Base-by-base conservation (phyloP, 2,113 vertebrate genomes). In the Myotis yumanensis region DNA sequence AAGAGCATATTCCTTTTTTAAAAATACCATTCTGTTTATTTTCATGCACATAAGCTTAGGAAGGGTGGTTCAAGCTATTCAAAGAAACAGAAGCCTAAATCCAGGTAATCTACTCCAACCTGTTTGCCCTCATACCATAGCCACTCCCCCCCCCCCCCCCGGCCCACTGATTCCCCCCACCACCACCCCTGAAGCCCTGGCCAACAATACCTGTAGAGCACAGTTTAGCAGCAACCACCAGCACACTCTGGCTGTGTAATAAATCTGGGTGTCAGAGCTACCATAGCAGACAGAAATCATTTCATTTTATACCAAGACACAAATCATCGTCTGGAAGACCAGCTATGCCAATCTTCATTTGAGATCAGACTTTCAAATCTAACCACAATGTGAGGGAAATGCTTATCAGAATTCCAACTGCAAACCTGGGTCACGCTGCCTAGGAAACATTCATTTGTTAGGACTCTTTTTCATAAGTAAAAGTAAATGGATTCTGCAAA, bases 271-370 rank as follows among this genome's bases (percentile, higher is more conserved):
- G 95, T 96, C 91, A 89, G 72, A 91, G 40, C 83, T 80, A 76
- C 73, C 83, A 0, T 86, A 68, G 91, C 80, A 96, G 79, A 83
- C 86, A 91, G 79, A 92, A 93, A 80, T 96, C 89, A 91, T 95
- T 97, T 96, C 83, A 94, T 91, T 95, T 95, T 95, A 83, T 48
- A 93, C 86, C 48, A 92, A 96, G 96, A 96, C 15, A 25, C 5
- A 0, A 95, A 80, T 80, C 89, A 68, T 93, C 75, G 57, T 93
- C 86, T 94, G 95, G 92, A 91, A 95, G 96, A 94, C 82, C 64
- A 95, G 79, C 95, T 95, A 95, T 54, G 91, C 93, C 96, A 68
- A 91, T 97, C 96, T 97, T 96, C 75, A 97, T 96, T 87, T 86
- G 76, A 91, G 59, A 72, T 71, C 64, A 87, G 77, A 96, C 95